These are phyloP conservation scores for Falco berigora DNA, from an alignment of 2,797 vertebrate species.

Conservation along the genomic window DNA sequence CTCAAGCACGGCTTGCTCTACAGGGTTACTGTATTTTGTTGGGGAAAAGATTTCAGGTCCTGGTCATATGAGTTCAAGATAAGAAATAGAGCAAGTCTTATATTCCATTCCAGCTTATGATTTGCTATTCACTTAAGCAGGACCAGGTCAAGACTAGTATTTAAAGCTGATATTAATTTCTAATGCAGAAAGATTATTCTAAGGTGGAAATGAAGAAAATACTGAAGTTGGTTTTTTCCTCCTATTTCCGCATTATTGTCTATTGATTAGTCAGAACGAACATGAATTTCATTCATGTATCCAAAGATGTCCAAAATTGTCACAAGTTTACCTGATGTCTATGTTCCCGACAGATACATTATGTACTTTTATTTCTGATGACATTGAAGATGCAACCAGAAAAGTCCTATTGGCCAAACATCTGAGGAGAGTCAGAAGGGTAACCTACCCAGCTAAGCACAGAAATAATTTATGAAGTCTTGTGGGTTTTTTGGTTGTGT, in stretches of 20 bases:
- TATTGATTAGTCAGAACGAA: neutral
- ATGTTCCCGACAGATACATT: neutral
- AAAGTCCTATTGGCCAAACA: neutral
- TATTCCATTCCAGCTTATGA: neutral
- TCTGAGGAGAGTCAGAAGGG: neutral
- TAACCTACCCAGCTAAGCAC: neutral
- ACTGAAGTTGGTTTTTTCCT: fast-evolving
- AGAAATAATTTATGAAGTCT: neutral
- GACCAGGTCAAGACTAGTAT: neutral
- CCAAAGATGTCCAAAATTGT: neutral
- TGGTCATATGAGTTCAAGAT: neutral
- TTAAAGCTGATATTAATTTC: neutral
- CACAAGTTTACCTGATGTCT: neutral
- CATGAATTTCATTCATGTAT: neutral
- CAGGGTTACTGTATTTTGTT: neutral
- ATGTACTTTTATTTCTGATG: neutral
- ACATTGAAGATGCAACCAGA: neutral
- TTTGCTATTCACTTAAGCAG: neutral
- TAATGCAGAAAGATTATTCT: neutral
- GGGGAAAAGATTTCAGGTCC: neutral
- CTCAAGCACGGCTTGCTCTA: neutral
- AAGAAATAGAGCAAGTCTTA: neutral
- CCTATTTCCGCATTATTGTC: neutral
- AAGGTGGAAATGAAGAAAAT: neutral
- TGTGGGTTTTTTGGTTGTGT: neutral